These are phyloP conservation scores for Acronicta alni DNA, from an alignment of 2,888 invertebrate genomes.

Conservation along the genomic window DNA sequence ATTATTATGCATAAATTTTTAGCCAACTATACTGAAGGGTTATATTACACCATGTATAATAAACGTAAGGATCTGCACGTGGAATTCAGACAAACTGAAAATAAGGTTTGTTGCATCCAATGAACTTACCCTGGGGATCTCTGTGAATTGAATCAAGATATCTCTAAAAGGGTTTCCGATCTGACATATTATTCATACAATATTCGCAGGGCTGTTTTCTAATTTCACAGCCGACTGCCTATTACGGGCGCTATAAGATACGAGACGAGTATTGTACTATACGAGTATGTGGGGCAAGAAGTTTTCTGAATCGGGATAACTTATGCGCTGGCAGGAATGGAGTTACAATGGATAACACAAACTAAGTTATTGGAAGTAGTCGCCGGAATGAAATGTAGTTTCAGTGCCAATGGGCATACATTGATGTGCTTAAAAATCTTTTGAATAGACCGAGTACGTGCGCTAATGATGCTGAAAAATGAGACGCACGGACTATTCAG, in stretches of 20 bases:
- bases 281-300: conserved; percentile 49
- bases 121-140: conserved; percentile 50
- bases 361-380: conserved; percentile 24
- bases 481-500: conserved; percentile 74
- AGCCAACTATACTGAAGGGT: too few relatives aligned
- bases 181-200: conserved; percentile 58
- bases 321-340: conserved; percentile 39
- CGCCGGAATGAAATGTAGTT: conserved; percentile 34
- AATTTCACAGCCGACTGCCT: conserved; percentile 70
- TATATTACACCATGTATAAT: conserved; percentile 43
- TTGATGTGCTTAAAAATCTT: conserved; percentile 55
- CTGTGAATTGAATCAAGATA: conserved; percentile 59
- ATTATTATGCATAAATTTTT: too few relatives aligned
- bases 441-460: conserved; percentile 62
- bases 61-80: too few relatives aligned
- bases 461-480: conserved; percentile 73
- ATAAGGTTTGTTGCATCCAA: conserved; percentile 50
- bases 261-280: conserved; percentile 54
- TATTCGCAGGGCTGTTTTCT: conserved; percentile 67
- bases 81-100: conserved; percentile 40
- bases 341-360: conserved; percentile 42
- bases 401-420: conserved; percentile 42
- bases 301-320: conserved; percentile 43
- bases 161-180: conserved; percentile 61
- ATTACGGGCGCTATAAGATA: conserved; percentile 59